Percentiles rank a stretch among this genome's conserved stretches.
These are phyloP conservation scores for Drosophila sechellia DNA, from an alignment of 1,140 invertebrate genomes.

Conservation along the genomic window DNA sequence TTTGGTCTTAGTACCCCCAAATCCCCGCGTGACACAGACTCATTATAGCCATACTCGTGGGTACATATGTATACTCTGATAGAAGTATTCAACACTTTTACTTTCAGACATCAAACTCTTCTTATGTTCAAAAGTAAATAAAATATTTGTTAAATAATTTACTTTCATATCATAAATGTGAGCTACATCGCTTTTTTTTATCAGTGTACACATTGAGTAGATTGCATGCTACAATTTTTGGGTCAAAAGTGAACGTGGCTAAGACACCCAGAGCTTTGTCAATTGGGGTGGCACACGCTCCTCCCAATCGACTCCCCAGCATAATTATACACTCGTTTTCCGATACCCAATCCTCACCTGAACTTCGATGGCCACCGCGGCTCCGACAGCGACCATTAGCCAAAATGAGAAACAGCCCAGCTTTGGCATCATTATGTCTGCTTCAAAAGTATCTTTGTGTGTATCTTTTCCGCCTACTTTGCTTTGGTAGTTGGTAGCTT, in stretches of 20 bases:
- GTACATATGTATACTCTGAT: neutral
- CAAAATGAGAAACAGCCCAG: constrained; percentile 27
- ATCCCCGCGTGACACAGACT: constrained; percentile 32
- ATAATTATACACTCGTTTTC: constrained; percentile 30
- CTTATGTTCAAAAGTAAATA: too few relatives aligned
- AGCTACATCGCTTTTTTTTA: too few relatives aligned
- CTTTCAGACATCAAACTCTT: too few relatives aligned
- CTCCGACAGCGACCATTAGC: constrained; percentile 43
- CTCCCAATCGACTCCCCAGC: constrained; percentile 36
- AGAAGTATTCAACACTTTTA: too few relatives aligned
- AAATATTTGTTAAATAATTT: too few relatives aligned
- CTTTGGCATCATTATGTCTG: constrained; percentile 16
- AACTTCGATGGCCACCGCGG: constrained; percentile 66
- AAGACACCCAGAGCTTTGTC: constrained; percentile 36
- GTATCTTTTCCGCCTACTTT: constrained; percentile 18
- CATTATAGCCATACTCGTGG: constrained; percentile 30
- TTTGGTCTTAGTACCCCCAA: constrained; percentile 46
- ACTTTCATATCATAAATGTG: too few relatives aligned
- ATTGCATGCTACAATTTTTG: constrained; percentile 77
- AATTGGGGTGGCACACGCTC: constrained; percentile 42
- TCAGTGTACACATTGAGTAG: neutral
- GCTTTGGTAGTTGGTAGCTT: neutral
- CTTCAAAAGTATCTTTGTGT: neutral
- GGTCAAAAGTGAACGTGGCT: constrained; percentile 83
- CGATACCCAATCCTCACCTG: constrained; percentile 59